Percentiles rank a stretch among this genome's conserved stretches.
Conservation (phyloP, 2,888 invertebrate species). For the Cacoxenus indagator region DNA sequence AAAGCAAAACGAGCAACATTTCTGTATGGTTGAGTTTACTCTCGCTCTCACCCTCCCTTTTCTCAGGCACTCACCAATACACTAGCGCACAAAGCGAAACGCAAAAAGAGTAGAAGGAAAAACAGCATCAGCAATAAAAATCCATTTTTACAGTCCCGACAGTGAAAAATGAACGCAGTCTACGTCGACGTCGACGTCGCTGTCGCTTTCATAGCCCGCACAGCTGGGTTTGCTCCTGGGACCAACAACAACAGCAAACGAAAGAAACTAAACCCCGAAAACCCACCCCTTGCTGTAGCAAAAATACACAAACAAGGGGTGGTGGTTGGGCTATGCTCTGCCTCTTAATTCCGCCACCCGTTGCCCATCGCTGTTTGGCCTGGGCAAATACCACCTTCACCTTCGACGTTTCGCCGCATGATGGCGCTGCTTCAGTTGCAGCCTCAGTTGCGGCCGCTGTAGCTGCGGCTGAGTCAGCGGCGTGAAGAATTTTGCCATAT, state of each 20-base stretch:
- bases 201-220: conserved; percentile 27
- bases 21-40: conserved; percentile 18
- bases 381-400: too few species aligned
- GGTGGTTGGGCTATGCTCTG: not conserved
- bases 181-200: conserved; percentile 17
- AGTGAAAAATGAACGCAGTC: conserved; percentile 35
- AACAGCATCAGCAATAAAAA: conserved; percentile 57
- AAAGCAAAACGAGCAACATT: not conserved
- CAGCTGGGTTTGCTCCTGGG: conserved; percentile 25
- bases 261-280: too few species aligned
- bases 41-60: conserved; percentile 32
- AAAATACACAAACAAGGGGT: conserved; percentile 11
- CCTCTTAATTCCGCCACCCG: not conserved
- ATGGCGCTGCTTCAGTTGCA: not conserved
- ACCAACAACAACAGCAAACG: conserved; percentile 37
- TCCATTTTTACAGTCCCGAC: conserved; percentile 60
- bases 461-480: conserved; percentile 39
- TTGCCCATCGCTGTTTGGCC: not conserved
- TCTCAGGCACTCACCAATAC: conserved; percentile 24
- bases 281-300: conserved; percentile 30
- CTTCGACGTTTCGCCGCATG: not conserved
- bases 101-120: conserved; percentile 17
- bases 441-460: conserved; percentile 14
- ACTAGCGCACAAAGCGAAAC: conserved; percentile 34
- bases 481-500: conserved; percentile 59